phyloP scores from a whole-genome alignment of 2,888 invertebrate genomes.

The Saturnia pavonia region DNA sequence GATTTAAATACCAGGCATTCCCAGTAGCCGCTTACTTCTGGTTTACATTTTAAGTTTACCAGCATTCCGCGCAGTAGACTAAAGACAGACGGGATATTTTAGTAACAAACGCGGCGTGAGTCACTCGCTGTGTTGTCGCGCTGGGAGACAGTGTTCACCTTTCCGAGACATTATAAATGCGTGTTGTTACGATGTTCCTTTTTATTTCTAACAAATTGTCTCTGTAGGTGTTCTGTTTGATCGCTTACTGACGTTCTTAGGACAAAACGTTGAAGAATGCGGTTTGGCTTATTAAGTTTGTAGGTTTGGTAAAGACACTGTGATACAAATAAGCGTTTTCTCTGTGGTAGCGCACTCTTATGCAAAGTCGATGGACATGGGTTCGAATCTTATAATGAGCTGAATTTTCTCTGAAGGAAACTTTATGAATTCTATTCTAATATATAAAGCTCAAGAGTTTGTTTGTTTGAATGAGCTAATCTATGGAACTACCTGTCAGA shows the following conservation, averaged over 20 bases:
- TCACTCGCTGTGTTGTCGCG: conserved; percentile 8
- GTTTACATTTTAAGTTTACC: neutral
- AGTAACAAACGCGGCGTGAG: conserved; percentile 1
- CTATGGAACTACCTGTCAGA: too few species aligned
- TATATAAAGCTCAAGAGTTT: too few species aligned
- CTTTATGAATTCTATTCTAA: neutral
- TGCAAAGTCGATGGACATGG: too few species aligned
- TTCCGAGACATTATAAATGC: neutral
- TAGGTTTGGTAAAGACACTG: too few species aligned
- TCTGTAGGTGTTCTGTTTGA: neutral
- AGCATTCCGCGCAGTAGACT: conserved; percentile 11
- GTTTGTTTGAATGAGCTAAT: too few species aligned
- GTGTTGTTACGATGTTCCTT: neutral
- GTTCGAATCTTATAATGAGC: too few species aligned
- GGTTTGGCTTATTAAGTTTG: too few species aligned
- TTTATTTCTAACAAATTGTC: neutral
- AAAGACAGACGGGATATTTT: conserved; percentile 14
- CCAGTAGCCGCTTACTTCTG: neutral
- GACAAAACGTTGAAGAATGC: neutral
- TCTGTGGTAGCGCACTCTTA: too few species aligned
- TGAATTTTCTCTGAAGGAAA: neutral
- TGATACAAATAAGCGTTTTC: too few species aligned
- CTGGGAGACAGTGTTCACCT: neutral
- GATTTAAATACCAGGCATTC: neutral
- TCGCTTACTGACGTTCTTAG: neutral